phyloP scores from a whole-genome alignment of 2,888 invertebrate species.

The Drosophila pseudotalamancana region DNA sequence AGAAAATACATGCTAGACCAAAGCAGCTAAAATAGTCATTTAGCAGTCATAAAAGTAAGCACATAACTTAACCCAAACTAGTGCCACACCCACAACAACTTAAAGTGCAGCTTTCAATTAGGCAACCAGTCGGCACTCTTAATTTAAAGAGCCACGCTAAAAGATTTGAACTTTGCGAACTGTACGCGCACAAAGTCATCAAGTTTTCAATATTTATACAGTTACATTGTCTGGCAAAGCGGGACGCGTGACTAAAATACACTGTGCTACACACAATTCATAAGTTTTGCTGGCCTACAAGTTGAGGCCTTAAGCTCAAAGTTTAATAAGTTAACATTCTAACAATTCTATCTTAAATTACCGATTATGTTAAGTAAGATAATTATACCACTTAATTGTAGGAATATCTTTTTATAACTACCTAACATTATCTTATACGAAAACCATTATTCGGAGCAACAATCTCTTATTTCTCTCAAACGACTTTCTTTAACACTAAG shows the following conservation, averaged over 20 bases:
- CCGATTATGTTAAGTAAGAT: too few species aligned
- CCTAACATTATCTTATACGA: too few species aligned
- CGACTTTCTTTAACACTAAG: too few species aligned
- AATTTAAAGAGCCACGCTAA: conserved; percentile 31
- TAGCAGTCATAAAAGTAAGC: conserved; percentile 16
- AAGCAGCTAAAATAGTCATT: conserved; percentile 32
- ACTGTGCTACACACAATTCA: conserved; percentile 6
- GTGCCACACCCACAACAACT: conserved; percentile 37
- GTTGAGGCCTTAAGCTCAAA: conserved; percentile 7
- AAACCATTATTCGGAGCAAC: too few species aligned
- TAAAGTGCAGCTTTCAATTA: conserved; percentile 18
- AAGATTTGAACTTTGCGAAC: conserved; percentile 37
- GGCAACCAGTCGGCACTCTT: conserved; percentile 28
- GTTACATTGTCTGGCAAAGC: background rate
- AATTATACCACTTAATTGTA: too few species aligned
- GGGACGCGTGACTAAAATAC: conserved; percentile 2
- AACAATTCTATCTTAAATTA: too few species aligned
- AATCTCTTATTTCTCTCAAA: too few species aligned
- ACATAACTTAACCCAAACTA: conserved; percentile 1
- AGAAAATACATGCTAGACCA: conserved; percentile 2
- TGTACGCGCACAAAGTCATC: conserved; percentile 28
- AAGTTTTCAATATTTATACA: conserved; percentile 29
- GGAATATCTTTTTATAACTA: too few species aligned
- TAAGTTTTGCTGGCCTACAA: background rate
- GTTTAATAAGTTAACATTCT: background rate